Evolutionary conservation across 2,797 vertebrate species (phyloP).

Genomic region (Halcyon leucocephala): DNA sequence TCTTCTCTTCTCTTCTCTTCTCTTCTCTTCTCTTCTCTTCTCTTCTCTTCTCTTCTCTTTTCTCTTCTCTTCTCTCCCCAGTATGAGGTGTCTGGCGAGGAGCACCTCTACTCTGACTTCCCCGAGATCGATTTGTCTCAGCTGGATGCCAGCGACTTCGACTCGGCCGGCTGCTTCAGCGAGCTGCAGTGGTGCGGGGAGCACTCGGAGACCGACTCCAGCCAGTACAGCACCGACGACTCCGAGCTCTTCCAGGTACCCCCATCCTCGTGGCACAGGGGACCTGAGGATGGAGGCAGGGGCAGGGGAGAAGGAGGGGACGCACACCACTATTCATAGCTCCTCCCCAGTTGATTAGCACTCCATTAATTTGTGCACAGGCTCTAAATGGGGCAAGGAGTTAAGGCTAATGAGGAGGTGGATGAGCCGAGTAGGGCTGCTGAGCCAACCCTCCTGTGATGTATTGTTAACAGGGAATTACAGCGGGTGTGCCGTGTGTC

Average conservation of each 20-base stretch:
- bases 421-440: slow-evolving; percentile 25
- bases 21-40: too few relatives aligned
- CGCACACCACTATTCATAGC: slow-evolving; percentile 76
- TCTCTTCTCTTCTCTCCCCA: slow-evolving; percentile 43
- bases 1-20: too few relatives aligned
- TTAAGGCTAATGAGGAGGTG: slow-evolving; percentile 61
- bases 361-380: slow-evolving; percentile 76
- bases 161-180: slow-evolving; percentile 91
- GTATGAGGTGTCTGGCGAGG: slow-evolving; percentile 88
- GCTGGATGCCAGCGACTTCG: slow-evolving; percentile 94
- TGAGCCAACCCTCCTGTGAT: background rate
- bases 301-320: background rate
- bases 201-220: slow-evolving; percentile 85
- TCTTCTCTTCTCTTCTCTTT: background rate
- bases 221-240: slow-evolving; percentile 89
- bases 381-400: slow-evolving; percentile 70
- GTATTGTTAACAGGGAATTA: background rate
- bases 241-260: slow-evolving; percentile 92
- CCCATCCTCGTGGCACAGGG: background rate
- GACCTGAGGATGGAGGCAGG: background rate
- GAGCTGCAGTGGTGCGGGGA: slow-evolving; percentile 95
- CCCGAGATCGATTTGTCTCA: slow-evolving; percentile 97
- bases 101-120: slow-evolving; percentile 93
- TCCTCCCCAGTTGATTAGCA: slow-evolving; percentile 75
- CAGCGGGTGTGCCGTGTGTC: background rate